Percentiles rank a stretch among this genome's conserved stretches.
Evolutionary conservation across 2,888 invertebrate species (phyloP).

Genomic region (Nephrocerus scutellatus): DNA sequence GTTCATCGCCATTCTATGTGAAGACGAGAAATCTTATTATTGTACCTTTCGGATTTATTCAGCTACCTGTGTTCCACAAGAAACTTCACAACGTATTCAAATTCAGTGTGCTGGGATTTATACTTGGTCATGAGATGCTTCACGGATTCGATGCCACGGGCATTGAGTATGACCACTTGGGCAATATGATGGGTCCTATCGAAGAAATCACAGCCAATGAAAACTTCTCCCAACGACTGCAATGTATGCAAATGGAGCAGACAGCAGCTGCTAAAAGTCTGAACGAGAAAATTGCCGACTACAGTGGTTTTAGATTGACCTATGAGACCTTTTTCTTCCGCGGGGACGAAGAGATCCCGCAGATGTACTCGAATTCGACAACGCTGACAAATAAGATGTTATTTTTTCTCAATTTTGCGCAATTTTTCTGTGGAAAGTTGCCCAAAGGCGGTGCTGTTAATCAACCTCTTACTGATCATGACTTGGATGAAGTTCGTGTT

Average conservation of each 20-base stretch:
- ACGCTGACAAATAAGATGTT: conserved; percentile 35
- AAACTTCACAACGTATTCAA: conserved; percentile 33
- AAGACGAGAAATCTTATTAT: conserved; percentile 37
- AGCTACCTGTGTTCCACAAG: conserved; percentile 35
- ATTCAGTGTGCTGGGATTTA: conserved; percentile 36
- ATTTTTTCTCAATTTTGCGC: conserved; percentile 40
- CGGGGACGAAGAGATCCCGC: too few relatives aligned
- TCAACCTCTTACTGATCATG: conserved; percentile 32
- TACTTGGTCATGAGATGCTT: conserved; percentile 37
- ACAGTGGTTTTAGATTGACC: conserved; percentile 38
- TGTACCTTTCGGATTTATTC: conserved; percentile 37
- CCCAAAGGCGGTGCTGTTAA: conserved; percentile 27
- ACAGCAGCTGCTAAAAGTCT: conserved; percentile 34
- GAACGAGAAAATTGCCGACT: conserved; percentile 40
- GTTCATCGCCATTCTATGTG: conserved; percentile 39
- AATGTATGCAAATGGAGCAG: conserved; percentile 37
- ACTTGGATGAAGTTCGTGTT: conserved; percentile 37
- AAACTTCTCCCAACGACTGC: conserved; percentile 31
- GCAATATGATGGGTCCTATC: conserved; percentile 39
- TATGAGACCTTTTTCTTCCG: conserved; percentile 37
- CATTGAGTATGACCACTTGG: conserved; percentile 37
- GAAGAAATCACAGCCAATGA: conserved; percentile 36
- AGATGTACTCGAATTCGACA: conserved; percentile 22
- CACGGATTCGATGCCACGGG: conserved; percentile 41
- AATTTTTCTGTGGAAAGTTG: conserved; percentile 38